These are phyloP conservation scores for Mimas tiliae DNA, from an alignment of 2,888 invertebrate species.

Conservation along the genomic window DNA sequence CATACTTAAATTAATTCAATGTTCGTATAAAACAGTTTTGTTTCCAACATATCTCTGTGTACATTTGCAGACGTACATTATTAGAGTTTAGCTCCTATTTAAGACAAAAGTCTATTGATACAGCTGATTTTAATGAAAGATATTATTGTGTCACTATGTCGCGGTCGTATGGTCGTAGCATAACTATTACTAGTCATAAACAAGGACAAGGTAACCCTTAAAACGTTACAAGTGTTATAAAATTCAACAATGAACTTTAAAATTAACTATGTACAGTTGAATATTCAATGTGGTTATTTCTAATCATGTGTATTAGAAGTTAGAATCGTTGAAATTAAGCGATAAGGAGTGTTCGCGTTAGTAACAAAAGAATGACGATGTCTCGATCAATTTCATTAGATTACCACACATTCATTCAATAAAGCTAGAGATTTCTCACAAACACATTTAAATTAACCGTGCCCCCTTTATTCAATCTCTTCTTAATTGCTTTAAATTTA, in stretches of 20 bases:
- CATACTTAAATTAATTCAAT: too few relatives aligned
- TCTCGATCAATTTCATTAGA: too few relatives aligned
- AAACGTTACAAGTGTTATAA: not conserved
- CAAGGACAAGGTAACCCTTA: constrained; percentile 16
- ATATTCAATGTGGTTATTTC: not conserved
- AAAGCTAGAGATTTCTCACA: too few relatives aligned
- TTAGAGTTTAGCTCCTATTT: not conserved
- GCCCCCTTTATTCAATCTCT: too few relatives aligned
- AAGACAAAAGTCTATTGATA: not conserved
- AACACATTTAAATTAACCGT: too few relatives aligned
- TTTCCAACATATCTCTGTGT: too few relatives aligned
- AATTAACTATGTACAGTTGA: not conserved
- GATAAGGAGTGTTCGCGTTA: not conserved
- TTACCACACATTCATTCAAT: too few relatives aligned
- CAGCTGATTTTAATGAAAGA: constrained; percentile 10
- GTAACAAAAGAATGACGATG: not conserved
- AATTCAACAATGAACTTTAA: not conserved
- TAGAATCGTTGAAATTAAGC: constrained; percentile 11
- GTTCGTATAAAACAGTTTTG: too few relatives aligned
- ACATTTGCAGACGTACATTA: not conserved
- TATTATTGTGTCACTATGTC: constrained; percentile 3
- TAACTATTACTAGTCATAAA: not conserved
- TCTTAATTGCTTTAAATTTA: too few relatives aligned
- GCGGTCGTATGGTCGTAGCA: not conserved
- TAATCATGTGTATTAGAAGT: constrained; percentile 1